A percentile compares a stretch with the other conserved stretches of the same genome.
These are phyloP conservation scores for Anoplolepis gracilipes DNA, from an alignment of 1,140 invertebrate species.

Conservation along the genomic window DNA sequence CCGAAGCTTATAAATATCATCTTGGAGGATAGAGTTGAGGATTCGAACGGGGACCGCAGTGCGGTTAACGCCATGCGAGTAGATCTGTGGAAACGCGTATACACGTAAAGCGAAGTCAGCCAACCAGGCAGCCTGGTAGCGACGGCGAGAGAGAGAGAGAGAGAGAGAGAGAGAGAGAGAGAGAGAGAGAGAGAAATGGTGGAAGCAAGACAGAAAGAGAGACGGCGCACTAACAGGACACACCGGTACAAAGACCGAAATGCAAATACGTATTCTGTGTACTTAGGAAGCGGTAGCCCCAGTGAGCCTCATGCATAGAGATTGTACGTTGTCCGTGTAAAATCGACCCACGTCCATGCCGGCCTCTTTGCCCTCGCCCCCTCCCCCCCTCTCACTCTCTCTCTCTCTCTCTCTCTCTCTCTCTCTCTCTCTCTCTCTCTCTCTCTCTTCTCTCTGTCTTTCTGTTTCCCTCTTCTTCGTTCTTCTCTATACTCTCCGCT, in stretches of 20 bases:
- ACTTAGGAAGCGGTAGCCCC: constrained; percentile 84
- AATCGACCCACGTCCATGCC: constrained; percentile 74
- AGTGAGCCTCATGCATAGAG: constrained; percentile 84
- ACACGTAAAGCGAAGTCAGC: constrained; percentile 13
- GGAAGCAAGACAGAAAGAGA: not conserved
- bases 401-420: constrained; percentile 24
- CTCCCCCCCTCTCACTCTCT: constrained; percentile 5
- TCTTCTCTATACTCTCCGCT: constrained; percentile 3
- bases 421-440: not conserved
- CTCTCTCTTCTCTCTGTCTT: constrained; percentile 3
- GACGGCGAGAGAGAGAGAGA: not conserved
- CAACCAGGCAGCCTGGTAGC: constrained; percentile 55
- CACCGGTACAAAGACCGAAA: constrained; percentile 84
- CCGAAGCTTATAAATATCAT: constrained; percentile 70
- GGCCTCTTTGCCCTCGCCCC: constrained; percentile 38
- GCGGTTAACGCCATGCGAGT: constrained; percentile 81
- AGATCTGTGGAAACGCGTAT: constrained; percentile 70
- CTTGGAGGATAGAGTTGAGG: constrained; percentile 63
- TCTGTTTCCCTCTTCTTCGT: not conserved
- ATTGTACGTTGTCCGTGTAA: constrained; percentile 83
- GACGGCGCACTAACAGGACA: constrained; percentile 76
- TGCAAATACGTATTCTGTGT: constrained; percentile 85
- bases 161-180: not conserved
- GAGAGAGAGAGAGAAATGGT: not conserved
- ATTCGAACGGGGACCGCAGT: constrained; percentile 78